Conservation (phyloP, 2,113 vertebrate species). For the Pao palembangensis region DNA sequence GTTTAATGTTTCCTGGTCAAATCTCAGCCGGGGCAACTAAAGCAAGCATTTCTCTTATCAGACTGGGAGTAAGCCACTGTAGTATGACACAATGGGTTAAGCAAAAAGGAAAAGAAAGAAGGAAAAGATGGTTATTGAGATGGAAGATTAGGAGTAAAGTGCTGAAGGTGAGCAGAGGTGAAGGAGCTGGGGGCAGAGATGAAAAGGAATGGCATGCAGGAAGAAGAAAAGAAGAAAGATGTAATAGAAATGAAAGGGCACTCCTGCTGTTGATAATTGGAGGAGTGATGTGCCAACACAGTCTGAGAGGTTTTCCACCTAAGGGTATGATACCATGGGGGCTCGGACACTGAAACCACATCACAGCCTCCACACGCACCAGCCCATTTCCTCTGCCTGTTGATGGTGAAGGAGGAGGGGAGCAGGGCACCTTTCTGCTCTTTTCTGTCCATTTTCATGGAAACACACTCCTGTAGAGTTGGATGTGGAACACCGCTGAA, state of each 20-base stretch:
- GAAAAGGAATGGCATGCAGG: constrained; percentile 22
- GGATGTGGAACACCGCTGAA: not conserved
- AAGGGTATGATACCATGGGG: constrained; percentile 49
- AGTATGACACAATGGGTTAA: not conserved
- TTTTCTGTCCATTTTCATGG: constrained; percentile 21
- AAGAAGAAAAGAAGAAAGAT: constrained; percentile 41
- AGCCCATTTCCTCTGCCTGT: constrained; percentile 28
- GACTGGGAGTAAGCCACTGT: constrained; percentile 6
- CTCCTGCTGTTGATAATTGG: constrained; percentile 68
- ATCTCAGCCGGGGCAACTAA: constrained; percentile 1
- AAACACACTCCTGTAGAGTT: constrained; percentile 1
- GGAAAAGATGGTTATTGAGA: constrained; percentile 32
- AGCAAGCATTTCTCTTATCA: constrained; percentile 15
- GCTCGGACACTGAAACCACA: constrained; percentile 54
- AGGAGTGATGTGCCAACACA: constrained; percentile 55
- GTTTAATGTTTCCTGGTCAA: constrained; percentile 25
- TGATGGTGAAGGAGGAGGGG: constrained; percentile 13
- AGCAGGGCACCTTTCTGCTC: constrained; percentile 19
- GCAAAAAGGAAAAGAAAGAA: not conserved
- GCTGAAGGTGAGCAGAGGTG: constrained; percentile 35
- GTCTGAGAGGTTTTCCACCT: constrained; percentile 62
- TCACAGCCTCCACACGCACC: constrained; percentile 46
- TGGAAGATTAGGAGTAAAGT: constrained; percentile 45
- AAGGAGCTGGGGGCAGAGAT: constrained; percentile 33
- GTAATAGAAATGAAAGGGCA: constrained; percentile 59